phyloP scores from a whole-genome alignment of 2,797 vertebrate species.

The Odontamblyopus rebecca region DNA sequence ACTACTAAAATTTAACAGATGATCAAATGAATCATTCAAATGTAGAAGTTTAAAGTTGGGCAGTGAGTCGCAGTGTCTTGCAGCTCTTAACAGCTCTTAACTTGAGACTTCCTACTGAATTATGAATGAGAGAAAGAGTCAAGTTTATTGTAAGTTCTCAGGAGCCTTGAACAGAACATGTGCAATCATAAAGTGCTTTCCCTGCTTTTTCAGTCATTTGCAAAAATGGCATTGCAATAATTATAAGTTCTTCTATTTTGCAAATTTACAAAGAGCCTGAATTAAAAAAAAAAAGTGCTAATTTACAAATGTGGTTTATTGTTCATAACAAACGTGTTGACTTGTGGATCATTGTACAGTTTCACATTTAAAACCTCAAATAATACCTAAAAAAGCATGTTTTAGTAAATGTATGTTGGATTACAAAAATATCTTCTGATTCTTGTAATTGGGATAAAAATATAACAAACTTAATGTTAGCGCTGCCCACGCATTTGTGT shows the following conservation, averaged over 20 bases:
- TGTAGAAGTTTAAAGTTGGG: not conserved
- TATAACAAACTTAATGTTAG: not conserved
- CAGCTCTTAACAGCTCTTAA: not conserved
- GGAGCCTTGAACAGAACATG: not conserved
- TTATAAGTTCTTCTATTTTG: too few relatives aligned
- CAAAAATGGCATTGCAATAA: too few relatives aligned
- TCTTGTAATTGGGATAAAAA: not conserved
- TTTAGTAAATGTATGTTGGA: not conserved
- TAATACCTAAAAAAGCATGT: not conserved
- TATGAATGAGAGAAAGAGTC: slow-evolving; percentile 1
- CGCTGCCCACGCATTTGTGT: not conserved
- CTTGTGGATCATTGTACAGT: too few relatives aligned
- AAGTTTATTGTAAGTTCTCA: not conserved
- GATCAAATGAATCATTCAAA: too few relatives aligned
- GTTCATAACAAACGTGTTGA: too few relatives aligned
- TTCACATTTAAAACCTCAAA: too few relatives aligned
- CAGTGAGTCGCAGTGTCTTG: not conserved
- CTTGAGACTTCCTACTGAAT: slow-evolving; percentile 4
- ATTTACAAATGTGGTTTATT: too few relatives aligned
- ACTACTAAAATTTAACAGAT: too few relatives aligned
- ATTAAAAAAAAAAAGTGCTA: too few relatives aligned
- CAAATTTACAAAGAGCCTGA: too few relatives aligned
- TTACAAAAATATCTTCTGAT: not conserved
- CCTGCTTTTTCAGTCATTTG: not conserved
- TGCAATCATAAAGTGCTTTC: not conserved